Percentiles rank a stretch among this genome's conserved stretches.
Conservation (phyloP, 1,140 invertebrate species). For the Latrodectus geometricus region DNA sequence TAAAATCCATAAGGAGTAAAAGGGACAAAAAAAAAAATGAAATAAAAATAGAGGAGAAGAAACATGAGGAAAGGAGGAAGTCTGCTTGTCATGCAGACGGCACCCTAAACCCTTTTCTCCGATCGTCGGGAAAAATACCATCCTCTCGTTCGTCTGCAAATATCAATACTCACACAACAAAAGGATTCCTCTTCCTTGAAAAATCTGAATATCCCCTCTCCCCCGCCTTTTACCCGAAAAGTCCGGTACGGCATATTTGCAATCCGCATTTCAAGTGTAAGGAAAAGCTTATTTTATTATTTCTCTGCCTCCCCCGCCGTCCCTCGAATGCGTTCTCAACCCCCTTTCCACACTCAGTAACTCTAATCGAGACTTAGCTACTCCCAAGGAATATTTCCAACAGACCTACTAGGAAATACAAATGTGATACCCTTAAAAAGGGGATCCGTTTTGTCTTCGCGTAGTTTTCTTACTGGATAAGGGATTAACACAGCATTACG, state of each 20-base stretch:
- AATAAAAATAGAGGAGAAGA: background rate
- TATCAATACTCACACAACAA: constrained; percentile 45
- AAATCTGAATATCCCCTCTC: constrained; percentile 9
- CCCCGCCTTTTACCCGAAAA: background rate
- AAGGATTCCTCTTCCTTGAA: constrained; percentile 29
- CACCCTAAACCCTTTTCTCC: background rate
- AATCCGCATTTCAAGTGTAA: constrained; percentile 40
- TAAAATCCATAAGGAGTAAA: constrained; percentile 5
- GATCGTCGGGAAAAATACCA: constrained; percentile 1
- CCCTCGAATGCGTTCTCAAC: background rate
- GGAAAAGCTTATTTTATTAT: constrained; percentile 44
- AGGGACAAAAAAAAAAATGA: background rate
- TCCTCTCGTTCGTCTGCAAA: constrained; percentile 29
- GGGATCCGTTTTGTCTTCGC: background rate
- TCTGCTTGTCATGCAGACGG: constrained; percentile 31
- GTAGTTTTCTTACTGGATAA: too few species aligned
- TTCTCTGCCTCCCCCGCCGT: background rate
- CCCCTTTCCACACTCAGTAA: background rate
- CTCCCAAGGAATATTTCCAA: background rate
- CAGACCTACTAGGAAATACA: constrained; percentile 5
- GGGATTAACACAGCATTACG: too few species aligned
- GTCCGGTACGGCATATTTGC: constrained; percentile 24
- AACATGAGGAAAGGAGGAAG: constrained; percentile 23
- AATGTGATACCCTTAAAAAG: constrained; percentile 11
- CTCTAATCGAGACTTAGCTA: constrained; percentile 20